phyloP scores from a whole-genome alignment of 1,140 invertebrate species.

The Drosophila baimaii region DNA sequence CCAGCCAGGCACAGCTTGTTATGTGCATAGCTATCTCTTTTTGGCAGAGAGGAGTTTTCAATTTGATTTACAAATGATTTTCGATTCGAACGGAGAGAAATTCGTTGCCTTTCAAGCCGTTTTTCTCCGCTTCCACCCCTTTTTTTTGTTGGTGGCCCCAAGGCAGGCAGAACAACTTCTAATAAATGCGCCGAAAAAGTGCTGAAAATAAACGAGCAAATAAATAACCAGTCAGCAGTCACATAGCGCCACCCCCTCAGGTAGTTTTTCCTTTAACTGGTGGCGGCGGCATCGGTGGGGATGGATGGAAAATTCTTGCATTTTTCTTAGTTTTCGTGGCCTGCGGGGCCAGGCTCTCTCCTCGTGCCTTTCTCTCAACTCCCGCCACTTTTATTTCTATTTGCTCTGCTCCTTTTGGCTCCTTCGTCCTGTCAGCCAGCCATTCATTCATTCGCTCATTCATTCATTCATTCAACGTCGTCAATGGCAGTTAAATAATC shows the following conservation, averaged over 20 bases:
- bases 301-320: slow-evolving; percentile 37
- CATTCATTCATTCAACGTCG: slow-evolving; percentile 56
- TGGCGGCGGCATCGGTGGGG: not conserved
- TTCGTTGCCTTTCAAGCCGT: slow-evolving; percentile 27
- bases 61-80: slow-evolving; percentile 73
- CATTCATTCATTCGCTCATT: slow-evolving; percentile 60
- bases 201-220: slow-evolving; percentile 72
- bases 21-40: slow-evolving; percentile 51
- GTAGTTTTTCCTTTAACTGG: slow-evolving; percentile 26
- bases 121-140: slow-evolving; percentile 17
- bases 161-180: slow-evolving; percentile 53
- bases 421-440: slow-evolving; percentile 26
- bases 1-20: slow-evolving; percentile 33
- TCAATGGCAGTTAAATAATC: slow-evolving; percentile 72
- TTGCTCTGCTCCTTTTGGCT: slow-evolving; percentile 38
- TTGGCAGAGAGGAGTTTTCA: slow-evolving; percentile 51
- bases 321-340: slow-evolving; percentile 60
- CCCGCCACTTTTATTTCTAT: slow-evolving; percentile 44
- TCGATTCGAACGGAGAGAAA: slow-evolving; percentile 41
- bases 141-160: slow-evolving; percentile 15
- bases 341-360: slow-evolving; percentile 16
- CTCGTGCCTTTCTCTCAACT: slow-evolving; percentile 7
- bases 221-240: slow-evolving; percentile 56
- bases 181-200: slow-evolving; percentile 70
- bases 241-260: slow-evolving; percentile 36